Conservation (phyloP, 2,888 invertebrate species). For the Xestoiulus laeticollis region DNA sequence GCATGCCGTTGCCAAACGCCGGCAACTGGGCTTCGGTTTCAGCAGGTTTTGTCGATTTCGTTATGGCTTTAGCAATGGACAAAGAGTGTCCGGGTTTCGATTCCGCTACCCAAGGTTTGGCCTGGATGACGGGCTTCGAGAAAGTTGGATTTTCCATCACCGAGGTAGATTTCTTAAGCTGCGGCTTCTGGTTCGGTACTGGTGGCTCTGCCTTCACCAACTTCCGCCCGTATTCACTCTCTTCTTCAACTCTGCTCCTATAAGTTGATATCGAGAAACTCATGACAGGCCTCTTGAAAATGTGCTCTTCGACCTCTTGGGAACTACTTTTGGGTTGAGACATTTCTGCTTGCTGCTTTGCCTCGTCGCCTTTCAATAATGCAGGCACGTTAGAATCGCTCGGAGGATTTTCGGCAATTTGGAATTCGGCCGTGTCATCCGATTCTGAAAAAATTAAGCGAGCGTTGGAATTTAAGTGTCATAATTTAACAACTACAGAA, state of each 20-base stretch:
- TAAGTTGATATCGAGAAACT: conserved; percentile 57
- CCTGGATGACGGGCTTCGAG: neutral
- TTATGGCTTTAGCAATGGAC: conserved; percentile 52
- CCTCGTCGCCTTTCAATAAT: neutral
- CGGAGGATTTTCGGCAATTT: neutral
- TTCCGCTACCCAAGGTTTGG: neutral
- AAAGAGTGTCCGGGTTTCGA: conserved; percentile 29
- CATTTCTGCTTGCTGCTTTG: neutral
- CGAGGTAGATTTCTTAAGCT: neutral
- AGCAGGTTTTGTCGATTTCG: neutral
- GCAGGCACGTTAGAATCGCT: neutral
- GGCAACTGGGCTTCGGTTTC: neutral
- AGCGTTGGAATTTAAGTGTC: no score
- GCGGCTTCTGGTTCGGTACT: neutral
- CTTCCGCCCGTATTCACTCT: conserved; percentile 54
- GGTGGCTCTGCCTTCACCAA: conserved; percentile 54
- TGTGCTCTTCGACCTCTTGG: neutral
- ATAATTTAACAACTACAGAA: no score
- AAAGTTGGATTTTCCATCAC: neutral
- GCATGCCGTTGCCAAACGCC: neutral
- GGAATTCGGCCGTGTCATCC: neutral
- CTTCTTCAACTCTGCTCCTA: conserved; percentile 54
- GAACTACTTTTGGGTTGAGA: neutral
- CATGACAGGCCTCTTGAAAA: conserved; percentile 48
- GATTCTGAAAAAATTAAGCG: neutral